Conservation (phyloP, 2,888 invertebrate species). For the Drosophila fungiperda region DNA sequence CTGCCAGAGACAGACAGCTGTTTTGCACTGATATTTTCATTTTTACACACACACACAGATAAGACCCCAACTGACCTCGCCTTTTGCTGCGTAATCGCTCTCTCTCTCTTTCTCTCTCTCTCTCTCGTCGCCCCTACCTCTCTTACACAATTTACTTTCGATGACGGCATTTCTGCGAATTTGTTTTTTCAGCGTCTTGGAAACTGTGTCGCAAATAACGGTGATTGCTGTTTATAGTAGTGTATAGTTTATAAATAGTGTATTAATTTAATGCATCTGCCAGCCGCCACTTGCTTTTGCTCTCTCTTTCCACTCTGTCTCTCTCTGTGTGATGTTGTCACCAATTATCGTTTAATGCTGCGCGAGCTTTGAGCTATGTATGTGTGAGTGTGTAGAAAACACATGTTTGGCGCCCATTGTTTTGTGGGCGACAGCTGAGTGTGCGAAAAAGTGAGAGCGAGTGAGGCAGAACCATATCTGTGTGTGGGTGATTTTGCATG, state of each 20-base stretch:
- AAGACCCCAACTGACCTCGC: slow-evolving; percentile 60
- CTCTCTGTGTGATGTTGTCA: slow-evolving; percentile 50
- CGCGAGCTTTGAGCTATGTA: slow-evolving; percentile 7
- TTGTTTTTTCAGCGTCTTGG: slow-evolving; percentile 3
- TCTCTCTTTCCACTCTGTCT: slow-evolving; percentile 30
- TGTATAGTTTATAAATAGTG: slow-evolving; percentile 44
- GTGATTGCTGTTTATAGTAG: not conserved
- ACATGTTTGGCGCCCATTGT: slow-evolving; percentile 75
- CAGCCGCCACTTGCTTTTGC: slow-evolving; percentile 5
- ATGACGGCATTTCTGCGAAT: slow-evolving; percentile 65
- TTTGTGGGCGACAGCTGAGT: slow-evolving; percentile 69
- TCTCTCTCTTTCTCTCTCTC: slow-evolving; percentile 5
- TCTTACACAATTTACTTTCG: slow-evolving; percentile 48
- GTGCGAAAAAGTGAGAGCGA: slow-evolving; percentile 73
- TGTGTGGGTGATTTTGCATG: slow-evolving; percentile 19
- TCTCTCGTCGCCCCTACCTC: not conserved
- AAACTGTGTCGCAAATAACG: slow-evolving; percentile 33
- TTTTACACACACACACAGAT: slow-evolving; percentile 5
- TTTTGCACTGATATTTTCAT: slow-evolving; percentile 33
- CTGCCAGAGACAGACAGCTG: slow-evolving; percentile 44
- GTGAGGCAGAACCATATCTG: slow-evolving; percentile 46
- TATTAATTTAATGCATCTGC: slow-evolving; percentile 36
- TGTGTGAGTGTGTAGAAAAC: slow-evolving; percentile 58
- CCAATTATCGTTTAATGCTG: slow-evolving; percentile 48
- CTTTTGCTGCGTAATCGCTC: slow-evolving; percentile 39